phyloP scores from a whole-genome alignment of 2,797 vertebrate genomes.

The Hippoglossus hippoglossus region DNA sequence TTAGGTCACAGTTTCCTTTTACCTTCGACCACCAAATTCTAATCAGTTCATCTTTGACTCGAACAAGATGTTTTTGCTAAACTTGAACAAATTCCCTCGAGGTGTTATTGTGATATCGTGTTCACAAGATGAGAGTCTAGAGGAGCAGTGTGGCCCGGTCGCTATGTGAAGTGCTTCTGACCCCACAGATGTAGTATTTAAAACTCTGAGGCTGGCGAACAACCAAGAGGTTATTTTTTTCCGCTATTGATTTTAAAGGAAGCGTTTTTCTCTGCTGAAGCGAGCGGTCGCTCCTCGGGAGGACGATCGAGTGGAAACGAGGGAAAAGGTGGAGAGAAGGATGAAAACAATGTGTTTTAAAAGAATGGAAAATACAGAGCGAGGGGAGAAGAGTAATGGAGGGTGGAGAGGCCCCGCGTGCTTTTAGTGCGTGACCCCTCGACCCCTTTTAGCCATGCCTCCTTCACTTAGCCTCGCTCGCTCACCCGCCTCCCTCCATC shows the following conservation, averaged over 20 bases:
- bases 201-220: too few species aligned
- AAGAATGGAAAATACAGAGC: constrained; percentile 55
- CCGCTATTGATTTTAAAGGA: constrained; percentile 40
- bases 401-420: constrained; percentile 56
- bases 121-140: too few species aligned
- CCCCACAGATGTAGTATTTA: too few species aligned
- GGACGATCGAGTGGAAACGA: not conserved
- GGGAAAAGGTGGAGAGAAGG: not conserved
- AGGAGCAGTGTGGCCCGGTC: too few species aligned
- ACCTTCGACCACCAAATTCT: too few species aligned
- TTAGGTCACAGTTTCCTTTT: too few species aligned
- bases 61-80: too few species aligned
- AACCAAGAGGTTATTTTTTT: not conserved
- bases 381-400: constrained; percentile 22
- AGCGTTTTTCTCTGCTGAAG: constrained; percentile 37
- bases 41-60: too few species aligned
- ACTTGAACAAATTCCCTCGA: too few species aligned
- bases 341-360: constrained; percentile 46
- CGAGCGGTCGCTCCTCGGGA: constrained; percentile 9
- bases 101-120: too few species aligned
- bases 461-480: constrained; percentile 58
- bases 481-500: constrained; percentile 4
- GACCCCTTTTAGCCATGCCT: constrained; percentile 78
- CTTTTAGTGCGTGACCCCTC: constrained; percentile 76
- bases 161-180: too few species aligned